These are phyloP conservation scores for Hartigia nigra DNA, from an alignment of 2,888 invertebrate species.

Conservation along the genomic window DNA sequence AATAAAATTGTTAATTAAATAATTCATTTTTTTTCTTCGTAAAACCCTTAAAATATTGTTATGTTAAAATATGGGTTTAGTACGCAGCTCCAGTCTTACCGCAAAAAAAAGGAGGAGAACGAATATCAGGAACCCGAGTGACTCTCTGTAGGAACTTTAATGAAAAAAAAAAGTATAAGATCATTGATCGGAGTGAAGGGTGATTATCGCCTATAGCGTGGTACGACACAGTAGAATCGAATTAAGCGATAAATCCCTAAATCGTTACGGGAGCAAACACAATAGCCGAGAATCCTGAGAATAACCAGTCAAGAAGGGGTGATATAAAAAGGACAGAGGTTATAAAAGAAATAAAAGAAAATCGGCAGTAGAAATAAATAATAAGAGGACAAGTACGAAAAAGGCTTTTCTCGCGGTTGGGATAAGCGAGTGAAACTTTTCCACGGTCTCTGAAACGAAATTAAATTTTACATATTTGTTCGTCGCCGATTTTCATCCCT, in stretches of 20 bases:
- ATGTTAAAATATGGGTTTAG: not conserved
- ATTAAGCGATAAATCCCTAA: not conserved
- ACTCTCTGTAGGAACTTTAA: not conserved
- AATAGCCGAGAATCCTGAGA: not conserved
- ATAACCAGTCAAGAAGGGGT: not conserved
- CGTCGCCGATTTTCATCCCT: conserved; percentile 1
- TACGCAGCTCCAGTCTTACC: not conserved
- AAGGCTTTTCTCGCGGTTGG: conserved; percentile 14
- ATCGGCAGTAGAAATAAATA: not conserved
- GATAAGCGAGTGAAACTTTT: conserved; percentile 25
- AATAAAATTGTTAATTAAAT: not conserved
- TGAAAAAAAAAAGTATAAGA: not conserved
- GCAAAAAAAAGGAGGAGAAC: not conserved
- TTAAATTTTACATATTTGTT: conserved; percentile 44
- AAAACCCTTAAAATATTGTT: not conserved
- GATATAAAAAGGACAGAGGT: not conserved
- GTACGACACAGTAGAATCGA: not conserved
- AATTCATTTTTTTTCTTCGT: not conserved
- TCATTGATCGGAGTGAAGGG: not conserved
- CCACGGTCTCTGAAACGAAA: conserved; percentile 29
- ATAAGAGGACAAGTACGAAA: not conserved
- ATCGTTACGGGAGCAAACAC: not conserved
- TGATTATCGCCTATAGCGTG: not conserved
- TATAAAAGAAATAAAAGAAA: not conserved
- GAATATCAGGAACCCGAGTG: not conserved